Percentiles rank a stretch among this genome's conserved stretches.
These are phyloP conservation scores for Listronotus oregonensis DNA, from an alignment of 1,140 invertebrate species.

Conservation along the genomic window DNA sequence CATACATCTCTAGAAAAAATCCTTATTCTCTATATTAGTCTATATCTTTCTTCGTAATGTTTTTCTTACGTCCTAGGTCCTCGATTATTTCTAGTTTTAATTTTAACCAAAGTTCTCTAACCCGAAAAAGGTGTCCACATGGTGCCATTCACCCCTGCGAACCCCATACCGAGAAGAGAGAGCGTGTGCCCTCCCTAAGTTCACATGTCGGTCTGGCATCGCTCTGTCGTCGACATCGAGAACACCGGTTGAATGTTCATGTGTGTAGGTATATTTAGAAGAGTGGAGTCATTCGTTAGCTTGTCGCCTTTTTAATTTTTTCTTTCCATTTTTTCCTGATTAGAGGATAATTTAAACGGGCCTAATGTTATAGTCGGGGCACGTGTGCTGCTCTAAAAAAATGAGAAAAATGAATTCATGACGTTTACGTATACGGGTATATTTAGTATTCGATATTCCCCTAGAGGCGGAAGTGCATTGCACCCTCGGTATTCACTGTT, in stretches of 20 bases:
- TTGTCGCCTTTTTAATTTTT: no score
- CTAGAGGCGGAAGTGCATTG: slow-evolving; percentile 17
- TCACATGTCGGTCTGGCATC: slow-evolving; percentile 4
- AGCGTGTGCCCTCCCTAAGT: background rate
- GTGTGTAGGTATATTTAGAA: background rate
- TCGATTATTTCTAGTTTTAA: background rate
- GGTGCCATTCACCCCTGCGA: slow-evolving; percentile 20
- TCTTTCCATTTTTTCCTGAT: no score
- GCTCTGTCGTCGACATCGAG: slow-evolving; percentile 11
- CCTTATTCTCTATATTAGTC: no score
- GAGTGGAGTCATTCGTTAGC: background rate
- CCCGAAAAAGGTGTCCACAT: background rate
- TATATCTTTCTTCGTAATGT: no score
- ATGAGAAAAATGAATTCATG: no score
- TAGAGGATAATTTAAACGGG: no score
- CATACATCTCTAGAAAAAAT: no score
- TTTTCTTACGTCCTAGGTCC: no score
- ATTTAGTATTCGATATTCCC: background rate
- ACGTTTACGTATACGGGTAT: background rate
- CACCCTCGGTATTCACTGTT: slow-evolving; percentile 12
- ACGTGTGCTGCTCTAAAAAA: no score
- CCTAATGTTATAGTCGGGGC: no score
- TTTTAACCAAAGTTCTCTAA: slow-evolving; percentile 2
- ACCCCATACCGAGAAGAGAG: slow-evolving; percentile 4
- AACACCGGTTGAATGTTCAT: slow-evolving; percentile 8